Base-by-base conservation (phyloP, 2,113 vertebrate species). In the Mugil cephalus region DNA sequence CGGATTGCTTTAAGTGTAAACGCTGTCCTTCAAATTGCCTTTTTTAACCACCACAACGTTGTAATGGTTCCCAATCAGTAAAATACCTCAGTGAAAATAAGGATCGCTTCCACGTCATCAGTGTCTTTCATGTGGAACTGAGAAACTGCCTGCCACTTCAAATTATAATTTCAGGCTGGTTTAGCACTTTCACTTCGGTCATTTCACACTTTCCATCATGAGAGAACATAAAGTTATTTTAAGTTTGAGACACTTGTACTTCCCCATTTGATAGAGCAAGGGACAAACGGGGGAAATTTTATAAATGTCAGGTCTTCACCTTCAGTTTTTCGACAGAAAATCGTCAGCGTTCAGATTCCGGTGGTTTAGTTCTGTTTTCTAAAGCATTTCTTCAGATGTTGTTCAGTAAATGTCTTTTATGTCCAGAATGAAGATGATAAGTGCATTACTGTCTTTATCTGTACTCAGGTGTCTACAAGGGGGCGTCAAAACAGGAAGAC, bases 401-500 rank as follows among this genome's bases (percentile, higher is more conserved):
- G 9, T 47, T 42, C 15, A 19, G 3, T 46, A 9, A 34, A 0
- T 8, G 14, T 45, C 13, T 34, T 14, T 56, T 36, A 4, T 52
- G 9, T 62, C 21, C 9, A 13, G 7, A 63, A 12, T 59, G 10
- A 19, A 54, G 4, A 10, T 50, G 0, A 38, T 34, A 13, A 43
- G n/a, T 38, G 13, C 14, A 9, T 30, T 10, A 1, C 34, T 51
- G 6, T 35, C 40, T 15, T 8, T 0, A n/a, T 36, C 35, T 74
- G 82, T 12, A n/a, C 30, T 66, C 77, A 99, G 98, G 97, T 99
- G 79, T 98, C 98, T 14, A 96, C 96, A 18, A 95, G 96, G 59
- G 95, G 96, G 30, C 96, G 97, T 7, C 95, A 96, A 36, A 94
- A 95, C 86, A 98, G 96, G 91, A 98, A 95, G 87, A 96, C 96